phyloP scores from a whole-genome alignment of 2,113 vertebrate species.

The Ageneiosus marmoratus region DNA sequence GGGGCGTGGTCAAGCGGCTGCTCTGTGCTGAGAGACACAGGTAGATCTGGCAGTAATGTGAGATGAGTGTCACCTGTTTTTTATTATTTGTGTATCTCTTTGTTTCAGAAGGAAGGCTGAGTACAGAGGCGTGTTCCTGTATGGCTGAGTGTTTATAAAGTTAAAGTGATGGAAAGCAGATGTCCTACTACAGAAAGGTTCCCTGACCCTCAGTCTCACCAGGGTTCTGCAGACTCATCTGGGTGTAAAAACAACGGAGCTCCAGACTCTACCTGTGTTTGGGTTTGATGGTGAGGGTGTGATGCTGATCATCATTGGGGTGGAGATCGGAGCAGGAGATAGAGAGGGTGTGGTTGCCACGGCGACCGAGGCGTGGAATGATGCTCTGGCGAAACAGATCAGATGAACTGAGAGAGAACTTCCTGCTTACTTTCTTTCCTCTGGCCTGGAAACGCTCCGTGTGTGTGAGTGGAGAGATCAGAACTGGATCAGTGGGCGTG shows the following conservation, averaged over 20 bases:
- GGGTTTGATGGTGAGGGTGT: conserved; percentile 16
- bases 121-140: no score
- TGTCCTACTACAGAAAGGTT: no score
- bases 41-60: no score
- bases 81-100: no score
- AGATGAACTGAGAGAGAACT: conserved; percentile 50
- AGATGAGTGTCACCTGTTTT: no score
- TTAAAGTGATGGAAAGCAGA: no score
- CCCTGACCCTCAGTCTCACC: no score
- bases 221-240: not conserved
- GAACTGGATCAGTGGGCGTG: not conserved
- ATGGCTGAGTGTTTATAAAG: no score
- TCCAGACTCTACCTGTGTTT: conserved; percentile 32
- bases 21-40: no score
- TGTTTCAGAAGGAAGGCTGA: no score
- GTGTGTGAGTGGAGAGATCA: not conserved
- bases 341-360: conserved; percentile 64
- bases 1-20: no score
- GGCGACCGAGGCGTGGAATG: conserved; percentile 67
- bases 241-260: no score
- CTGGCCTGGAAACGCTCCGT: conserved; percentile 3
- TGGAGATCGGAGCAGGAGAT: conserved; percentile 71
- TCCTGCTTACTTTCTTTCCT: conserved; percentile 42
- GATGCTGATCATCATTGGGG: conserved; percentile 59
- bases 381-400: conserved; percentile 74